These are phyloP conservation scores for Chloropsis cyanopogon DNA, from an alignment of 2,113 vertebrate genomes.

Conservation along the genomic window DNA sequence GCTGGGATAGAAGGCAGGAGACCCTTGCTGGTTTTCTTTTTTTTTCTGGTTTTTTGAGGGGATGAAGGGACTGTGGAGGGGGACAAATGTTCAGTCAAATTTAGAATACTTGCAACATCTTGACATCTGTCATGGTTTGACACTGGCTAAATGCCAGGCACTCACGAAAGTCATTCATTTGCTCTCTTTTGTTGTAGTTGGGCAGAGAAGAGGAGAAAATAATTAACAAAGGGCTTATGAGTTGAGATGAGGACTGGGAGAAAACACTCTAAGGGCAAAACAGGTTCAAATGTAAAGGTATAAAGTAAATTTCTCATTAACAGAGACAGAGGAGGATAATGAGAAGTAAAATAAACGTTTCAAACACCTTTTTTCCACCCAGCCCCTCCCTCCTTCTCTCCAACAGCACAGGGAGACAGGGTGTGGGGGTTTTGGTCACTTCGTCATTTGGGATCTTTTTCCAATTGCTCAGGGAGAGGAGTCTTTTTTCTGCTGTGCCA, in stretches of 20 bases:
- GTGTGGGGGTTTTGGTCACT: not conserved
- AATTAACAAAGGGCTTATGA: not conserved
- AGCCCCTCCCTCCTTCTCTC: not conserved
- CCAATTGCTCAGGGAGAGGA: not conserved
- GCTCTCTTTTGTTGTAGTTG: not conserved
- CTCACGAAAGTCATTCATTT: not conserved
- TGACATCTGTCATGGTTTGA: not conserved
- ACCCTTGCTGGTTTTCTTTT: not conserved
- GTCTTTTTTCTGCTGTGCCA: not conserved
- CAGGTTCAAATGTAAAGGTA: not conserved
- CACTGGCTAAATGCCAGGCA: not conserved
- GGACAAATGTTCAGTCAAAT: not conserved
- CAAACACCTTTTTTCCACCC: not conserved
- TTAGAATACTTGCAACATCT: not conserved
- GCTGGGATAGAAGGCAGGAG: not conserved
- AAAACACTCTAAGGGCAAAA: not conserved
- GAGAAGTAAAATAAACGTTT: not conserved
- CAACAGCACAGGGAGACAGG: not conserved
- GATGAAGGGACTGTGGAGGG: fast-evolving
- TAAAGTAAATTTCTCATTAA: not conserved
- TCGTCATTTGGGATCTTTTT: not conserved
- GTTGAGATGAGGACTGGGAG: not conserved
- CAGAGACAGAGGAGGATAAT: not conserved
- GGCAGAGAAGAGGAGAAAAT: not conserved
- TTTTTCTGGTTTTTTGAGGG: not conserved